Conservation (phyloP, 2,888 invertebrate species). For the Antheraea yamamai region DNA sequence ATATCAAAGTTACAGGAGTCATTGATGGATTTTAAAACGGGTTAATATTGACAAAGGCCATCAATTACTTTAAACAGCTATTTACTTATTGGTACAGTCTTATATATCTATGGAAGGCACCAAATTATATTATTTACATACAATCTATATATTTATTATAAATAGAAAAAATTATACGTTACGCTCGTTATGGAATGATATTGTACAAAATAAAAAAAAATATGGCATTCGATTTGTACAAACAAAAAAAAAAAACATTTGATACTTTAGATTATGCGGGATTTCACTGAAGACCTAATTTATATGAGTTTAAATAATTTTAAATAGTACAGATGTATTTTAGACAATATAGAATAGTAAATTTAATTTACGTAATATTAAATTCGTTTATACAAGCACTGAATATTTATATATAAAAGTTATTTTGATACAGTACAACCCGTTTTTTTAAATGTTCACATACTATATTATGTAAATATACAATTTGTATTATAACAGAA, state of each 20-base stretch:
- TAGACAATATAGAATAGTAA: neutral
- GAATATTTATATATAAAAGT: neutral
- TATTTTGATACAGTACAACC: neutral
- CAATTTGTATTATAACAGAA: too few species aligned
- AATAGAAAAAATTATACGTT: constrained; percentile 24
- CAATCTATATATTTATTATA: constrained; percentile 37
- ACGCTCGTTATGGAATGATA: constrained; percentile 32
- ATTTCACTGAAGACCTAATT: neutral
- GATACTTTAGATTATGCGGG: neutral
- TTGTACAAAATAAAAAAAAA: constrained; percentile 5
- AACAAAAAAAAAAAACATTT: neutral
- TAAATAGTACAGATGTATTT: too few species aligned
- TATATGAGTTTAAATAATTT: neutral
- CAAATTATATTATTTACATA: constrained; percentile 30
- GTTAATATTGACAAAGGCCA: neutral
- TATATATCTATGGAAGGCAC: constrained; percentile 64
- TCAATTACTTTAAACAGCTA: neutral
- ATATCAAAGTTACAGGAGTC: neutral
- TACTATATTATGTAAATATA: neutral
- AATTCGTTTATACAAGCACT: neutral
- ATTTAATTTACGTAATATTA: neutral
- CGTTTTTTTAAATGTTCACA: neutral
- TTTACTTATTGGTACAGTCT: constrained; percentile 45
- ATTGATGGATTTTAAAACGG: neutral
- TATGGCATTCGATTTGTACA: constrained; percentile 45